These are phyloP conservation scores for Polyploca ridens DNA, from an alignment of 2,888 invertebrate genomes.

Conservation along the genomic window DNA sequence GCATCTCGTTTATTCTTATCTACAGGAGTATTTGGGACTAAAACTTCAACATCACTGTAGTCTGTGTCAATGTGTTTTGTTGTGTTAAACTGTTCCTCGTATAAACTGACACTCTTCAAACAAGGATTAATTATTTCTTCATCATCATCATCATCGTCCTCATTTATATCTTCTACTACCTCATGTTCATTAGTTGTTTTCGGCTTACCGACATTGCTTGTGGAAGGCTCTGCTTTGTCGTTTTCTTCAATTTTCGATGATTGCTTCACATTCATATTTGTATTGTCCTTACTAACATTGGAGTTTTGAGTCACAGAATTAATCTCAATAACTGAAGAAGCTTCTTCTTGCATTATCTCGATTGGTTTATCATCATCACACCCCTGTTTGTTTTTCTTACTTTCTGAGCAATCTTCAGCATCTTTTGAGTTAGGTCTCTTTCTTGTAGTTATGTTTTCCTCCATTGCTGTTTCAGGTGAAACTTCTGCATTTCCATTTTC, in stretches of 20 bases:
- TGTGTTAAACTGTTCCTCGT: slow-evolving; percentile 58
- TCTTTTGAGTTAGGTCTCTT: slow-evolving; percentile 28
- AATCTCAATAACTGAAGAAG: background rate
- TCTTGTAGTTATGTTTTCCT: slow-evolving; percentile 20
- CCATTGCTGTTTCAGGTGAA: slow-evolving; percentile 13
- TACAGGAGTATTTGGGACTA: slow-evolving; percentile 17
- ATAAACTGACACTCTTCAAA: slow-evolving; percentile 67
- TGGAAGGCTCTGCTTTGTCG: background rate
- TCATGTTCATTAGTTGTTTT: slow-evolving; percentile 19
- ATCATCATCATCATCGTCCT: slow-evolving; percentile 14
- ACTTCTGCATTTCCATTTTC: slow-evolving; percentile 21
- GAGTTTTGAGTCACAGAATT: background rate
- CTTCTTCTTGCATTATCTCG: background rate
- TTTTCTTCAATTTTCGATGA: background rate
- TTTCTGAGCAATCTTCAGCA: slow-evolving; percentile 19
- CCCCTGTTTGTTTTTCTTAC: slow-evolving; percentile 32
- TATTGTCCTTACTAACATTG: background rate
- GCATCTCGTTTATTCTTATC: slow-evolving; percentile 11
- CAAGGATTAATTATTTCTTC: slow-evolving; percentile 54
- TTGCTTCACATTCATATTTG: background rate
- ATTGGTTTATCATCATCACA: slow-evolving; percentile 14
- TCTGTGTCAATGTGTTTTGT: slow-evolving; percentile 53
- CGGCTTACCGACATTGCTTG: background rate
- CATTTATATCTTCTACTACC: slow-evolving; percentile 19
- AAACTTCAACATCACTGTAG: slow-evolving; percentile 40